Percentiles rank a stretch among this genome's conserved stretches.
Evolutionary conservation across 2,113 vertebrate species (phyloP).

Genomic region (Emydura subglobosa): DNA sequence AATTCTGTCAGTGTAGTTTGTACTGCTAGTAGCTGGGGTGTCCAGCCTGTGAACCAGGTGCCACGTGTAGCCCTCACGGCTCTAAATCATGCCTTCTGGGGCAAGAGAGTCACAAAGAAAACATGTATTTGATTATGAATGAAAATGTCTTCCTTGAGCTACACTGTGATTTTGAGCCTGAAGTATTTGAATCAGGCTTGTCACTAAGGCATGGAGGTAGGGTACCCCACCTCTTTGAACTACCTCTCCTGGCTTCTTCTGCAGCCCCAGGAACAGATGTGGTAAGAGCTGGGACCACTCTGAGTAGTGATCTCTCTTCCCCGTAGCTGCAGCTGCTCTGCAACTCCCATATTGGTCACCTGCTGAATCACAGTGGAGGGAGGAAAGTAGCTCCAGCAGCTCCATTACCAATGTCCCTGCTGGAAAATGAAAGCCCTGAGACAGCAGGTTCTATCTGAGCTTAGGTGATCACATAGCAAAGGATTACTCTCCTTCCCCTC

Average conservation of each 20-base stretch:
- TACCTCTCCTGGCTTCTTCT: neutral
- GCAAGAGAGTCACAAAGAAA: neutral
- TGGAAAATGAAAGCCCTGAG: neutral
- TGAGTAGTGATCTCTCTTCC: neutral
- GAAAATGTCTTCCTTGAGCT: neutral
- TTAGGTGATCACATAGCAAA: neutral
- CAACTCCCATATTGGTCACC: neutral
- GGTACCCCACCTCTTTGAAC: neutral
- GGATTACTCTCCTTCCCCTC: neutral
- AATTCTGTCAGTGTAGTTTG: neutral
- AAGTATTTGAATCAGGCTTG: neutral
- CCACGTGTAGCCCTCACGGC: neutral
- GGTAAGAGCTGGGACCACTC: neutral
- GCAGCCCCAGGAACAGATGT: neutral
- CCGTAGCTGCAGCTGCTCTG: neutral
- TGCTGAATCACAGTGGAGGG: neutral
- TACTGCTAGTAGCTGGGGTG: neutral
- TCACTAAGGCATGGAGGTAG: neutral
- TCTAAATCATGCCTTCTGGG: neutral
- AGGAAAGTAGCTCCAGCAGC: neutral
- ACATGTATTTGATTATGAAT: neutral
- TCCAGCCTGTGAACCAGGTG: neutral
- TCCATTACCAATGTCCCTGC: neutral
- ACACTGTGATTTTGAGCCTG: neutral
- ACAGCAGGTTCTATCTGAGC: neutral